Percentiles rank a stretch among this genome's conserved stretches.
These are phyloP conservation scores for Agrypnus murinus DNA, from an alignment of 2,888 invertebrate genomes.

Conservation along the genomic window DNA sequence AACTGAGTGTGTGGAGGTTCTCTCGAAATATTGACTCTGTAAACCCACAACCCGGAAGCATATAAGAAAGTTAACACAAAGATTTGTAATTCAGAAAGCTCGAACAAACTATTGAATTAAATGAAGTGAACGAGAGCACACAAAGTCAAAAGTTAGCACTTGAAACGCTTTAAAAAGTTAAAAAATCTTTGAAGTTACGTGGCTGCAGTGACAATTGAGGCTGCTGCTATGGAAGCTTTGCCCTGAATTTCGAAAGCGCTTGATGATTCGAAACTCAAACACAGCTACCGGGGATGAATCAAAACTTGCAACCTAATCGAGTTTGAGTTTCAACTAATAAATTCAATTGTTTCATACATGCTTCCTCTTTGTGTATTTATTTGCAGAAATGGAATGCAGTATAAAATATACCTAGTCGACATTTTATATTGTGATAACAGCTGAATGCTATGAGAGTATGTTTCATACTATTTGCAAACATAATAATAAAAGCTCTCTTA, in stretches of 20 bases:
- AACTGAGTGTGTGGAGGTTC: too few relatives aligned
- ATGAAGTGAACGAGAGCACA: conserved; percentile 25
- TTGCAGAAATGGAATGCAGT: not conserved
- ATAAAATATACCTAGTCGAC: too few relatives aligned
- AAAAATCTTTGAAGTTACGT: conserved; percentile 38
- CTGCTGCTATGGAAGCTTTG: conserved; percentile 3
- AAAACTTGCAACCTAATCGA: conserved; percentile 42
- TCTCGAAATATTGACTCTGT: conserved; percentile 7
- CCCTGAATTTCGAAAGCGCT: conserved; percentile 23
- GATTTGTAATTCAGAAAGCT: conserved; percentile 27
- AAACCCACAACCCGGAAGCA: conserved; percentile 7
- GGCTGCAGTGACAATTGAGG: conserved; percentile 43
- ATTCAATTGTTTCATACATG: conserved; percentile 36
- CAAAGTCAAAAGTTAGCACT: conserved; percentile 37
- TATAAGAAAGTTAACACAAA: not conserved
- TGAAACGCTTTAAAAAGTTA: conserved; percentile 38
- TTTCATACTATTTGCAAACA: too few relatives aligned
- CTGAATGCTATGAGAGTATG: too few relatives aligned
- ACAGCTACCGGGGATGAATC: conserved; percentile 39
- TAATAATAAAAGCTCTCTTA: too few relatives aligned
- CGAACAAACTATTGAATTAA: conserved; percentile 26
- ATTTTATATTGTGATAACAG: too few relatives aligned
- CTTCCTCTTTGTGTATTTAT: conserved; percentile 10
- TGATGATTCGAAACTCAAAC: conserved; percentile 39
- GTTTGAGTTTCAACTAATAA: conserved; percentile 31